Percentiles rank a stretch among this genome's conserved stretches.
Evolutionary conservation across 2,888 invertebrate genomes (phyloP).

Genomic region (Hoplodrina blanda): DNA sequence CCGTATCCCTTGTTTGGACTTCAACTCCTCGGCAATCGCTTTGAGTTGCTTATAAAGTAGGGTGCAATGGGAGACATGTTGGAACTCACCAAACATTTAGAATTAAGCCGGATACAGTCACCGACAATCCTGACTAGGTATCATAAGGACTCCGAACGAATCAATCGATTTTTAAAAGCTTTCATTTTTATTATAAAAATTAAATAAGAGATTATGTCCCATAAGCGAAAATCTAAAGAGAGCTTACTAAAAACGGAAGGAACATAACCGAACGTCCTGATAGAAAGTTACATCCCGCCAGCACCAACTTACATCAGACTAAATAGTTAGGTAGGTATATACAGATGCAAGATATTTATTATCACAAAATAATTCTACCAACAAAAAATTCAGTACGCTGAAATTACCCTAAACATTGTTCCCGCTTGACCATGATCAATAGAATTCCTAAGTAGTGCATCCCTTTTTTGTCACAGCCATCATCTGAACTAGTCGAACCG

Average conservation of each 20-base stretch:
- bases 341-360: no score
- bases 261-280: background rate
- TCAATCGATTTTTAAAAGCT: no score
- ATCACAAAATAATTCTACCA: conserved; percentile 2
- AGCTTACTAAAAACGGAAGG: background rate
- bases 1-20: conserved; percentile 41
- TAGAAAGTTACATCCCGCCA: background rate
- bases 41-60: conserved; percentile 9
- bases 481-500: conserved; percentile 73
- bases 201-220: background rate
- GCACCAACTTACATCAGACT: no score
- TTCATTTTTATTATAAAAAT: background rate
- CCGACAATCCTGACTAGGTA: background rate
- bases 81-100: conserved; percentile 6
- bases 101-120: background rate
- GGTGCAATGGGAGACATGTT: conserved; percentile 11
- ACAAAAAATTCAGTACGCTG: conserved; percentile 16
- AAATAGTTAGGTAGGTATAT: no score
- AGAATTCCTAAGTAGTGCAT: conserved; percentile 79
- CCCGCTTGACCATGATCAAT: conserved; percentile 67
- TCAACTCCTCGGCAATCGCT: conserved; percentile 18
- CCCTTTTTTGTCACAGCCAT: conserved; percentile 81
- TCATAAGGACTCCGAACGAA: background rate
- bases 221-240: background rate
- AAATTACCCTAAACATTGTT: conserved; percentile 62